Base-by-base conservation (phyloP, 2,888 invertebrate species). In the Xylota segnis region DNA sequence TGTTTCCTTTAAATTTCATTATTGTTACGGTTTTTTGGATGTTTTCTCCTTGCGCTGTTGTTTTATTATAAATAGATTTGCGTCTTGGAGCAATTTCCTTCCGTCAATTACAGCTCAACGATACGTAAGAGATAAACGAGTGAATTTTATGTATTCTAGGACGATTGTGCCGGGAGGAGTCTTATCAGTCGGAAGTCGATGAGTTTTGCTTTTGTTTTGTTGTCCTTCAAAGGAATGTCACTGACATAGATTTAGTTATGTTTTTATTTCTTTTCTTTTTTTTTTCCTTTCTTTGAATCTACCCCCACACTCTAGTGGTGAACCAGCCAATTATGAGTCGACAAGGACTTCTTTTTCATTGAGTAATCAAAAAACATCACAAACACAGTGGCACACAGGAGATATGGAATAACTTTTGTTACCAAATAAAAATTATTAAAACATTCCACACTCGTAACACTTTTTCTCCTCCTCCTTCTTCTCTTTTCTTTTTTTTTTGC, bases 71-170 rank as follows among this genome's bases (percentile, higher is more conserved):
- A 83, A 74, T 78, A 47, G 61, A 74, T 74, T 78, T 78, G 66
- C 37, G 66, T 47, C 83, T 52, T 71, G 37, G 59, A 72, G 72
- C 78, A 78, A 83, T 77, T 83, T 83, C 65, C 72, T 78, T 78
- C 77, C 77, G 72, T 83, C 78, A 78, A 79, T 83, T 83, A 74
- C 68, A 79, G 74, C 61, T 70, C 78, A 83, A 58, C 59, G 83
- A 83, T 68, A 68, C 83, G 68, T 74, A 79, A 83, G 76, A 83
- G 78, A 79, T 83, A 83, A 83, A 63, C 74, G 72, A 72, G 58
- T 37, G 50, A 59, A 65, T 70, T 52, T 71, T 14, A 65, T 43
- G 37, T 76, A 58, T 50, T 32, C 34, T 16, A 14, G 16, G 54
- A 59, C 29, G 52, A 65, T 16, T 40, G 59, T 40, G 23, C 52